A percentile compares a stretch with the other conserved stretches of the same genome.
Conservation (phyloP, 2,113 vertebrate species). For the Hippocampus zosterae region DNA sequence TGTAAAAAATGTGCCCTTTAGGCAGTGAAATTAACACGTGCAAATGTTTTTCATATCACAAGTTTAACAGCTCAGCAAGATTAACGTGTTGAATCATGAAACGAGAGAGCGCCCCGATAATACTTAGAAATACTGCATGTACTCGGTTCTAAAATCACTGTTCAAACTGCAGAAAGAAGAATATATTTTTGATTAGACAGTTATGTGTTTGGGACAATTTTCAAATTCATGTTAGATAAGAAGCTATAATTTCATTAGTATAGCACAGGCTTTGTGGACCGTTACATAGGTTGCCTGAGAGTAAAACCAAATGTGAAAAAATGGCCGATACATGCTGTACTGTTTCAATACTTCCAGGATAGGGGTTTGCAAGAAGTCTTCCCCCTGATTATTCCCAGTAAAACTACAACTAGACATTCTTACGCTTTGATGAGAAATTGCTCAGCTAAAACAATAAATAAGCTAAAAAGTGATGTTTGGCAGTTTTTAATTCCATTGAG, state of each 20-base stretch:
- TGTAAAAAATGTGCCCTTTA: neutral
- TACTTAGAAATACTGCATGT: neutral
- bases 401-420: neutral
- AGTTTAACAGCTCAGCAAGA: neutral
- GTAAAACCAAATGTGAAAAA: neutral
- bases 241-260: neutral
- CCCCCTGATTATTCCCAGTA: neutral
- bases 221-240: neutral
- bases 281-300: neutral
- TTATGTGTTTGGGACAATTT: neutral
- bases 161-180: neutral
- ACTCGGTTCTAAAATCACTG: neutral
- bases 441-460: neutral
- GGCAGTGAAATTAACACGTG: neutral
- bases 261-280: neutral
- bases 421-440: neutral
- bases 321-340: neutral
- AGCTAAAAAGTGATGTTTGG: neutral
- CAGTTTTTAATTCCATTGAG: neutral
- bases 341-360: neutral
- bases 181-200: neutral
- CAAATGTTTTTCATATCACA: neutral
- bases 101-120: neutral
- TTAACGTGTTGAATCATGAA: neutral
- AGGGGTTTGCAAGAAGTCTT: neutral